Percentiles rank a stretch among this genome's conserved stretches.
phyloP scores from a whole-genome alignment of 2,113 vertebrate genomes.

The Uria lomvia region DNA sequence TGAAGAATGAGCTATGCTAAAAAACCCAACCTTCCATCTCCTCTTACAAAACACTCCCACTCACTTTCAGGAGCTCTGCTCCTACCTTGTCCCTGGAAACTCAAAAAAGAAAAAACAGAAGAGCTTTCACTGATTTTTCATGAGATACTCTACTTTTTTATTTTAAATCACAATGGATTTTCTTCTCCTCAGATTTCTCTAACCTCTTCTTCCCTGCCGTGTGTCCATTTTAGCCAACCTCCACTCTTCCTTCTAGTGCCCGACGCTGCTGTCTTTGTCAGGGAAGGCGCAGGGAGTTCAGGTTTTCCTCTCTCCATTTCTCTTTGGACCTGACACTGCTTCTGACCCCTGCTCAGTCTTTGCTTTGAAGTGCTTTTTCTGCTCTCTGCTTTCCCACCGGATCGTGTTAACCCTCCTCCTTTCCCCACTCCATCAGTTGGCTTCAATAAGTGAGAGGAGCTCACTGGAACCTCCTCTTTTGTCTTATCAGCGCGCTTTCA shows the following conservation, averaged over 20 bases:
- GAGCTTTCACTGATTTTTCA: not conserved
- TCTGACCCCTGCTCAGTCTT: constrained; percentile 22
- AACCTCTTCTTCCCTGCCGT: not conserved
- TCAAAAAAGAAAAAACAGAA: not conserved
- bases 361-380: constrained; percentile 51
- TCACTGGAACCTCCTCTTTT: constrained; percentile 38
- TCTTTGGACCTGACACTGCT: constrained; percentile 40
- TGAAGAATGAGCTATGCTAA: not conserved
- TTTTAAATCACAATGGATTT: not conserved
- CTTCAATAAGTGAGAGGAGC: constrained; percentile 1
- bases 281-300: not conserved
- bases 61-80: not conserved
- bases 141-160: not conserved
- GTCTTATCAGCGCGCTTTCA: not conserved
- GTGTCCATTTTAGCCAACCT: not conserved
- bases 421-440: constrained; percentile 45
- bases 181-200: not conserved
- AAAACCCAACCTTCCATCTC: not conserved
- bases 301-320: constrained; percentile 25
- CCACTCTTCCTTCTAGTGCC: not conserved
- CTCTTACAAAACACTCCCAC: not conserved
- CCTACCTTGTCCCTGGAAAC: not conserved
- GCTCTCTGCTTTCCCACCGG: not conserved
- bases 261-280: not conserved
- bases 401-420: constrained; percentile 35